Percentiles rank a stretch among this genome's conserved stretches.
These are phyloP conservation scores for Lepeophtheirus salmonis DNA, from an alignment of 1,140 invertebrate genomes.

Conservation along the genomic window DNA sequence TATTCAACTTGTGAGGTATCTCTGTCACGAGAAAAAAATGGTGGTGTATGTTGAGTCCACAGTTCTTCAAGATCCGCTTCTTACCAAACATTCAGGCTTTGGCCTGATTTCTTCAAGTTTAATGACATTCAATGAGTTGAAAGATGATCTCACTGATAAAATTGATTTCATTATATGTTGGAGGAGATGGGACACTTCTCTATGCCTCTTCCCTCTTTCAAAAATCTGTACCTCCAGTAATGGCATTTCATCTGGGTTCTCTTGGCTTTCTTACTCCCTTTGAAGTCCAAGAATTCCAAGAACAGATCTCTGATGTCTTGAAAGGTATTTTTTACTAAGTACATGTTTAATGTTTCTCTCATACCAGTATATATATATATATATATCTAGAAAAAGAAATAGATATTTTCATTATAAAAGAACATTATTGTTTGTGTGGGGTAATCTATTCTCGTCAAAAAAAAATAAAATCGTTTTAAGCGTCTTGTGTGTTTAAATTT, in stretches of 20 bases:
- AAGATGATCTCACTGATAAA: constrained; percentile 51
- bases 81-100: constrained; percentile 7
- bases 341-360: too few species aligned
- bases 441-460: too few species aligned
- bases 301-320: constrained; percentile 17
- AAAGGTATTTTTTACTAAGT: constrained; percentile 5
- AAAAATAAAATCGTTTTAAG: too few species aligned
- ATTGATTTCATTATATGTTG: constrained; percentile 94
- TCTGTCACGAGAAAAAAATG: constrained; percentile 50
- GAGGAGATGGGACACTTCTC: constrained; percentile 84
- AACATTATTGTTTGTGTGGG: too few species aligned
- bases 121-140: constrained; percentile 74
- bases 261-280: constrained; percentile 88
- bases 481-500: too few species aligned
- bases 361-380: too few species aligned
- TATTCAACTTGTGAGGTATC: constrained; percentile 78
- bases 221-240: constrained; percentile 86
- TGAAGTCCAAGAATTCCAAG: constrained; percentile 81
- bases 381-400: too few species aligned
- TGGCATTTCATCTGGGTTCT: constrained; percentile 95
- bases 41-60: constrained; percentile 13
- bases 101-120: constrained; percentile 51
- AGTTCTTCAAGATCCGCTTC: constrained; percentile 10
- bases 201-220: constrained; percentile 83
- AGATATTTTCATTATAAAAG: too few species aligned